These are phyloP conservation scores for Tauraco erythrolophus DNA, from an alignment of 2,113 vertebrate species.

Conservation along the genomic window DNA sequence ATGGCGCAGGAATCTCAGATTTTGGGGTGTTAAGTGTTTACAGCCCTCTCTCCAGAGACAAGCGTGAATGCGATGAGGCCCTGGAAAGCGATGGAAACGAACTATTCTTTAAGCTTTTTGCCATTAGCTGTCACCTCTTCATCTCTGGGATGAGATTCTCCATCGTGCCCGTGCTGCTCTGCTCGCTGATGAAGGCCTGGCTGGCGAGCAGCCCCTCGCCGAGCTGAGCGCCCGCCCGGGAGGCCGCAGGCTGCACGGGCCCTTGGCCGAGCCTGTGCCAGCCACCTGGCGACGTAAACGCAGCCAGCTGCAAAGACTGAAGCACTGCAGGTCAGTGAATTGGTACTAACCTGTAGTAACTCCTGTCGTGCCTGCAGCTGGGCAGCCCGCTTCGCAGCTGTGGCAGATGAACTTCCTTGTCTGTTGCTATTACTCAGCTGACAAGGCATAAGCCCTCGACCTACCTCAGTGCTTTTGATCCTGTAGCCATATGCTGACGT, in stretches of 20 bases:
- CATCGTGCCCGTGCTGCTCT: fast-evolving
- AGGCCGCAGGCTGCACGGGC: neutral
- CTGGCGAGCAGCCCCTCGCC: fast-evolving
- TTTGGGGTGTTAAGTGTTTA: neutral
- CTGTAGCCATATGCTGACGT: fast-evolving
- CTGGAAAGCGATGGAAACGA: neutral
- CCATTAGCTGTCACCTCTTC: neutral
- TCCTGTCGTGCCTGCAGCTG: neutral
- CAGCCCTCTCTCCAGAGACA: neutral
- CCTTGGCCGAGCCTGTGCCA: neutral
- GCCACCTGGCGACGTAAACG: neutral
- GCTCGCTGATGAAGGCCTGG: fast-evolving
- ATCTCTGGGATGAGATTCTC: fast-evolving
- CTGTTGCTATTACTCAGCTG: neutral
- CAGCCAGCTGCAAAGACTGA: neutral
- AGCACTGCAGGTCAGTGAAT: neutral
- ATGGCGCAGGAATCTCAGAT: fast-evolving
- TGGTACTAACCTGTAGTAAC: neutral
- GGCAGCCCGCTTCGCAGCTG: neutral
- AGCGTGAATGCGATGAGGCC: fast-evolving
- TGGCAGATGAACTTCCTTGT: neutral
- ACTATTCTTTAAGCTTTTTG: neutral
- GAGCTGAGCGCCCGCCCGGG: fast-evolving
- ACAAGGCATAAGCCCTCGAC: fast-evolving
- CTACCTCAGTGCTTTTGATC: neutral